Conservation (phyloP, 2,113 vertebrate genomes). For the Scomber colias region DNA sequence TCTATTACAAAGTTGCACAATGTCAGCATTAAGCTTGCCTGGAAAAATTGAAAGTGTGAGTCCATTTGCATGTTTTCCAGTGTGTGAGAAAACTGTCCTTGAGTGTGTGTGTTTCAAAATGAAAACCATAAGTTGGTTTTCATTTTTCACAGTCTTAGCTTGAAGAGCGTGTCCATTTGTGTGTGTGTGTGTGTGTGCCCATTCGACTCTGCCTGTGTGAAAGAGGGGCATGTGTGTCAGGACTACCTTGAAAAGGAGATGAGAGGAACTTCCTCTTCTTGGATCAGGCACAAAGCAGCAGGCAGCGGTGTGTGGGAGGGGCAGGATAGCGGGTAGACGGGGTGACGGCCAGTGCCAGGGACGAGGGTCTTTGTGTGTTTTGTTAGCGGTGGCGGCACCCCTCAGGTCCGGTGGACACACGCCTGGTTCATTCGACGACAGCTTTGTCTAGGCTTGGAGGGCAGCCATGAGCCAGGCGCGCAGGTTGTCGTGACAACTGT, state of each 20-base stretch:
- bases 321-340: slow-evolving; percentile 64
- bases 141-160: slow-evolving; percentile 19
- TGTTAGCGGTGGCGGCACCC: slow-evolving; percentile 74
- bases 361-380: slow-evolving; percentile 74
- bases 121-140: not conserved
- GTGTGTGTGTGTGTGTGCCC: slow-evolving; percentile 1
- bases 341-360: slow-evolving; percentile 71
- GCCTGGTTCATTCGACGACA: slow-evolving; percentile 73
- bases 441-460: slow-evolving; percentile 81
- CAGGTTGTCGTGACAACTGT: slow-evolving; percentile 76
- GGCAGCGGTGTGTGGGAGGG: slow-evolving; percentile 52
- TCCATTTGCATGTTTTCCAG: too few relatives aligned
- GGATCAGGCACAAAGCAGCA: slow-evolving; percentile 75
- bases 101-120: not conserved
- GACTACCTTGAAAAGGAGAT: slow-evolving; percentile 74
- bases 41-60: too few relatives aligned
- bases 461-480: slow-evolving; percentile 69
- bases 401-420: slow-evolving; percentile 78
- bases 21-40: not conserved
- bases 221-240: slow-evolving; percentile 56
- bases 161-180: slow-evolving; percentile 4
- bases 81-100: too few relatives aligned
- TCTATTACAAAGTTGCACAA: not conserved
- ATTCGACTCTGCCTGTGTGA: slow-evolving; percentile 40
- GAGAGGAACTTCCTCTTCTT: slow-evolving; percentile 80